phyloP scores from a whole-genome alignment of 2,888 invertebrate genomes.

The Synanthedon formicaeformis region DNA sequence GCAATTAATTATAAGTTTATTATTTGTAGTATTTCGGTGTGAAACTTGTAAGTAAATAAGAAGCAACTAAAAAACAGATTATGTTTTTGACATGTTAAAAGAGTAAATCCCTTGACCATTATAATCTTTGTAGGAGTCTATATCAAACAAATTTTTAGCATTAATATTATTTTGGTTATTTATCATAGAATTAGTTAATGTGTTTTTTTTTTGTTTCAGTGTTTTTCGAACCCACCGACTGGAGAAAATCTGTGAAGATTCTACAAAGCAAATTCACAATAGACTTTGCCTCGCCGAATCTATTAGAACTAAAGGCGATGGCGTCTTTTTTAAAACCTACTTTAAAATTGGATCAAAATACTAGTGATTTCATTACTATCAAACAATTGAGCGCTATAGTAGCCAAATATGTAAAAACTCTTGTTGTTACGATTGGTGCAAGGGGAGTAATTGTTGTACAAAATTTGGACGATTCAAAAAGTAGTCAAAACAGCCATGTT shows the following conservation, averaged over 20 bases:
- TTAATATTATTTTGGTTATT: too few relatives aligned
- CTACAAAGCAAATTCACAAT: conserved; percentile 66
- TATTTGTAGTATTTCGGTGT: too few relatives aligned
- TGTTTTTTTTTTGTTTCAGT: conserved; percentile 70
- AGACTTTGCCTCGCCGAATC: conserved; percentile 82
- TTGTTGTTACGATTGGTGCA: conserved; percentile 74
- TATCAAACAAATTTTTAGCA: too few relatives aligned
- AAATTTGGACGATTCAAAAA: conserved; percentile 16
- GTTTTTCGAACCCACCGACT: conserved; percentile 92
- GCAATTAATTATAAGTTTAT: too few relatives aligned
- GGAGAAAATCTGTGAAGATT: conserved; percentile 79
- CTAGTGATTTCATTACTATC: conserved; percentile 28
- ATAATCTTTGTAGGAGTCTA: too few relatives aligned
- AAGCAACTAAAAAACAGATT: too few relatives aligned
- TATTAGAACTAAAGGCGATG: conserved; percentile 80
- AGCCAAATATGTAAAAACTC: conserved; percentile 59
- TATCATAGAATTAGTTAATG: too few relatives aligned
- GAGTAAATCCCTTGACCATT: too few relatives aligned
- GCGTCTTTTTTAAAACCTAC: conserved; percentile 55
- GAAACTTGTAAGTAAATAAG: too few relatives aligned
- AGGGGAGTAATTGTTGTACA: conserved; percentile 68
- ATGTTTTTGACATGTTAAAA: too few relatives aligned
- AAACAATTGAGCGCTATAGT: conserved; percentile 39
- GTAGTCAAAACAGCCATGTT: conserved; percentile 6
- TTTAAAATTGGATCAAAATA: conserved; percentile 19